Evolutionary conservation across 2,888 invertebrate genomes (phyloP).

Genomic region (Suillia variegata): DNA sequence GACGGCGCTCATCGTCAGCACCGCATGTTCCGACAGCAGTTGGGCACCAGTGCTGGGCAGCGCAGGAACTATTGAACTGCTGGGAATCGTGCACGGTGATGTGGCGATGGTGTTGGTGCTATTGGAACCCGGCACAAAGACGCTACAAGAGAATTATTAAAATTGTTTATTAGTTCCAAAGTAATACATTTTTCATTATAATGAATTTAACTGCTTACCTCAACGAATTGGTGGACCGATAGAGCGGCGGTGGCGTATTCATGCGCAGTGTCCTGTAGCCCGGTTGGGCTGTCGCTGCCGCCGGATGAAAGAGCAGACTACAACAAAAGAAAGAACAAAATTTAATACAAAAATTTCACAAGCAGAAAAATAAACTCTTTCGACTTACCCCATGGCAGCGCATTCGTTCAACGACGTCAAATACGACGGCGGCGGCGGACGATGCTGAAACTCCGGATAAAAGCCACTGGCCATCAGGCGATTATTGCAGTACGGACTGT

Average conservation of each 20-base stretch:
- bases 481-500: constrained; percentile 73
- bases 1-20: constrained; percentile 28
- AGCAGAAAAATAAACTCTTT: constrained; percentile 16
- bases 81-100: constrained; percentile 24
- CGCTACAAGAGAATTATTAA: constrained; percentile 24
- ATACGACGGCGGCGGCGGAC: constrained; percentile 94
- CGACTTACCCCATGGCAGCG: constrained; percentile 71
- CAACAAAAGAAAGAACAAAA: constrained; percentile 1
- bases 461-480: constrained; percentile 82
- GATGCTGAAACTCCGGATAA: constrained; percentile 94
- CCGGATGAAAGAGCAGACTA: constrained; percentile 75
- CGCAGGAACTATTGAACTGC: neutral
- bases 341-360: constrained; percentile 3
- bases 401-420: constrained; percentile 97
- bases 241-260: constrained; percentile 87
- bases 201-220: constrained; percentile 63
- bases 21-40: constrained; percentile 33
- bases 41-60: constrained; percentile 16
- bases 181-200: neutral
- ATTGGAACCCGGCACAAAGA: constrained; percentile 29
- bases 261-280: constrained; percentile 44
- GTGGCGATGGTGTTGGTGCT: neutral
- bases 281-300: constrained; percentile 55
- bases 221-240: constrained; percentile 82
- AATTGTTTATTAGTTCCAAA: neutral